Conservation (phyloP, 2,113 vertebrate genomes). For the Trachemys scripta region DNA sequence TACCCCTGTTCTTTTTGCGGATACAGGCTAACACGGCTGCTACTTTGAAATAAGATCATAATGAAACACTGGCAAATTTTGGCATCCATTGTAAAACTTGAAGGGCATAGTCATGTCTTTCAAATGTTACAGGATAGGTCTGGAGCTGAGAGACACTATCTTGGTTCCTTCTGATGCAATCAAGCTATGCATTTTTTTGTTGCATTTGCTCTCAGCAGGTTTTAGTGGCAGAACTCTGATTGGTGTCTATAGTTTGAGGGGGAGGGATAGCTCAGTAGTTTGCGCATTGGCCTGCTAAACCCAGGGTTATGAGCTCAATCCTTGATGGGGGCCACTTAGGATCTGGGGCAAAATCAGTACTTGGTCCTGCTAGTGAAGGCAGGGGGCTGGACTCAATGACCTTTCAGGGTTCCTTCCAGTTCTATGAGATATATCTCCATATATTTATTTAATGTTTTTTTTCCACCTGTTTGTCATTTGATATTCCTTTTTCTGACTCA, state of each 20-base stretch:
- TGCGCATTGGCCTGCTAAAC: no score
- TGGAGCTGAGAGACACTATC: background rate
- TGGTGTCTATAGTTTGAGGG: background rate
- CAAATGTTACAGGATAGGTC: background rate
- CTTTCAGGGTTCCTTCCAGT: no score
- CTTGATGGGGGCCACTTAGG: no score
- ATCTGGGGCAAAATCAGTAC: no score
- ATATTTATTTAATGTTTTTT: no score
- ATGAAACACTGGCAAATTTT: slow-evolving; percentile 27
- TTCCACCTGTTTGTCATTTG: background rate
- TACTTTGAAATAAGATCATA: background rate
- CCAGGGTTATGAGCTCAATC: no score
- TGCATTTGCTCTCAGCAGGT: slow-evolving; percentile 23
- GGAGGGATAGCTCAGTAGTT: no score
- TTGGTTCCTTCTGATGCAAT: slow-evolving; percentile 9
- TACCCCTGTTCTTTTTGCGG: no score
- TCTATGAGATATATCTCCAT: no score
- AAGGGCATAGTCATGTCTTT: background rate
- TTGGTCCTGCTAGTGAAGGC: no score
- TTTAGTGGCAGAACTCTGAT: slow-evolving; percentile 54
- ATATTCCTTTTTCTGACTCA: background rate
- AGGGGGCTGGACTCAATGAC: no score
- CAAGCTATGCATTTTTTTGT: slow-evolving; percentile 47
- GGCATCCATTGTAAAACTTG: background rate
- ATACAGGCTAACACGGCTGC: no score